A percentile compares a stretch with the other conserved stretches of the same genome.
Conservation (phyloP, 2,113 vertebrate species). For the Zootoca vivipara region DNA sequence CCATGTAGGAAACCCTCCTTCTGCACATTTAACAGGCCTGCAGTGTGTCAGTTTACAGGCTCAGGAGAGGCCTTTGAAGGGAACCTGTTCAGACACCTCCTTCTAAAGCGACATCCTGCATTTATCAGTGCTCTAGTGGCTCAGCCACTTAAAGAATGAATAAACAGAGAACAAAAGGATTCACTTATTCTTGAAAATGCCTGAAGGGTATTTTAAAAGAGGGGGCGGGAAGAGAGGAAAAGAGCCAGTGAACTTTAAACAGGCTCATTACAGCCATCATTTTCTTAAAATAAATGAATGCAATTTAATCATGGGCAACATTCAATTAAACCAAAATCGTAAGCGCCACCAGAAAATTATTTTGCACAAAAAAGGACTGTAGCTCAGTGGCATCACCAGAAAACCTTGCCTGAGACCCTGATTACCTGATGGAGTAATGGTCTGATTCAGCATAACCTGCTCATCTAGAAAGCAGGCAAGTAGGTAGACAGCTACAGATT, state of each 20-base stretch:
- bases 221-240: not conserved
- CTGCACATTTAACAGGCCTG: not conserved
- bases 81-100: constrained; percentile 2
- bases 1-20: not conserved
- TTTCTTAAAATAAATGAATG: not conserved
- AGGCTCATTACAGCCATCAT: not conserved
- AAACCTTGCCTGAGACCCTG: too few species aligned
- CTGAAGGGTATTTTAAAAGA: not conserved
- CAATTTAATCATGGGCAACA: not conserved
- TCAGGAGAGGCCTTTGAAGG: constrained; percentile 1
- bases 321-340: not conserved
- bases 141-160: not conserved
- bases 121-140: constrained; percentile 10
- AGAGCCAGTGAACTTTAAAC: not conserved
- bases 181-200: not conserved
- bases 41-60: not conserved
- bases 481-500: too few species aligned
- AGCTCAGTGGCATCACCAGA: too few species aligned
- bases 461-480: too few species aligned
- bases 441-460: too few species aligned
- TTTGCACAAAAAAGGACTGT: too few species aligned
- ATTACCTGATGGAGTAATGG: too few species aligned
- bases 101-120: not conserved
- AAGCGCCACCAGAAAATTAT: not conserved
- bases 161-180: not conserved